Percentiles rank a stretch among this genome's conserved stretches.
phyloP scores from a whole-genome alignment of 2,888 invertebrate genomes.

The Campoplex nolae region DNA sequence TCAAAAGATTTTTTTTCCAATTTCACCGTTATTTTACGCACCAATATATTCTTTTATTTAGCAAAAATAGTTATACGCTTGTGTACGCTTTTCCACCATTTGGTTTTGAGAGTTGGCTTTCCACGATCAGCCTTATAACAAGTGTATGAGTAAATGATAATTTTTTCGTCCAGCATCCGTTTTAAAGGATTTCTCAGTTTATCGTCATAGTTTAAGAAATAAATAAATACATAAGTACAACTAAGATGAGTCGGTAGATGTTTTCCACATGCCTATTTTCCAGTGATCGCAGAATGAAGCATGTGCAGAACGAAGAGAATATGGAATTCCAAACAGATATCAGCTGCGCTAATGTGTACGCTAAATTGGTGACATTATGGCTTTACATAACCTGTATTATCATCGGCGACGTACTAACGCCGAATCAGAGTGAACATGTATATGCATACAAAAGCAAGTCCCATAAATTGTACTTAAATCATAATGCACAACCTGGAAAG shows the following conservation, averaged over 20 bases:
- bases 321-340: slow-evolving; percentile 63
- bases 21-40: neutral
- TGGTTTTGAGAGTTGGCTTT: too few species aligned
- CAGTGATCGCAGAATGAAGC: neutral
- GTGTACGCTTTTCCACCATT: neutral
- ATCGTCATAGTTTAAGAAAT: too few species aligned
- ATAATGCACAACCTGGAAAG: slow-evolving; percentile 73
- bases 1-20: neutral
- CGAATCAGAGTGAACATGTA: slow-evolving; percentile 70
- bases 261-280: neutral
- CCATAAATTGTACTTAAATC: slow-evolving; percentile 80
- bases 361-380: slow-evolving; percentile 50
- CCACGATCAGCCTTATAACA: too few species aligned
- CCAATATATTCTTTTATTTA: neutral
- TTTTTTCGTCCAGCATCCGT: slow-evolving; percentile 21
- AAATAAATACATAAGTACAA: neutral
- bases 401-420: slow-evolving; percentile 67
- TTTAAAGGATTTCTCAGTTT: neutral
- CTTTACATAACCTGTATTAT: slow-evolving; percentile 48
- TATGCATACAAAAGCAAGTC: slow-evolving; percentile 73
- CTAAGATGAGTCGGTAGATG: neutral
- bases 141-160: too few species aligned
- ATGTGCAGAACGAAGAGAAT: slow-evolving; percentile 40
- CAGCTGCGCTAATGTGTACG: slow-evolving; percentile 43
- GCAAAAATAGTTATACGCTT: neutral